Base-by-base conservation (phyloP, 2,888 invertebrate genomes). In the Agrilus biguttatus region DNA sequence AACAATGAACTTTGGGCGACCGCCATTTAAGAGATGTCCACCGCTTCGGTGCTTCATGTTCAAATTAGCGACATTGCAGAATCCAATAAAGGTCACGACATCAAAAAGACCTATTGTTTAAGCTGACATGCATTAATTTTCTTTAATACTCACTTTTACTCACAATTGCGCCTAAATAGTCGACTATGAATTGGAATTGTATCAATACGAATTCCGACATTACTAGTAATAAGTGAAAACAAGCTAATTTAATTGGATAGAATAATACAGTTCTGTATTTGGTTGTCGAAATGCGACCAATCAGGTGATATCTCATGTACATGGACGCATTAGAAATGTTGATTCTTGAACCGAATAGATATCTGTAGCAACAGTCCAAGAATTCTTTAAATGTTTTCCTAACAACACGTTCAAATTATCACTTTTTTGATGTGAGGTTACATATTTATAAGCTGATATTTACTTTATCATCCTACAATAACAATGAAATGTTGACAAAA, bases 1-100 rank as follows among this genome's bases (percentile, higher is more conserved):
- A 70, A 71, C 71, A 71, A 70, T 71, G 71, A 71, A 71, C 71
- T 59, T 68, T 69, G 58, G 61, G 61, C 63, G 67, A 68, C 69
- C 69, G 70, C 70, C 69, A 70, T 70, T 69, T 63, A 28, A 28
- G 65, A 65, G 65, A 66, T 66, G 65, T 67, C 66, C 67, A 63
- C 64, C 64, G 67, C 66, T 67, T 67, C 64, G 63, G 62, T 59
- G 62, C 58, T 58, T 55, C 57, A 60, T 56, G 60, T 59, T 60
- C 63, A 66, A 66, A 67, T 61, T 60, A 59, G 58, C 59, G 57
- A 59, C 57, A 60, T 55, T 55, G 55, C 56, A 51, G 55, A 56
- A 51, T 55, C 52, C 54, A 53, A 57, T 56, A 60, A 58, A 60
- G 56, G 57, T 61, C 61, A 55, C 54, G 54, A 52, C 52, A 48